Evolutionary conservation across 2,888 invertebrate genomes (phyloP), one percentile per base, ranked within the genome.

Genomic region (Nemotelus pantherinus): DNA sequence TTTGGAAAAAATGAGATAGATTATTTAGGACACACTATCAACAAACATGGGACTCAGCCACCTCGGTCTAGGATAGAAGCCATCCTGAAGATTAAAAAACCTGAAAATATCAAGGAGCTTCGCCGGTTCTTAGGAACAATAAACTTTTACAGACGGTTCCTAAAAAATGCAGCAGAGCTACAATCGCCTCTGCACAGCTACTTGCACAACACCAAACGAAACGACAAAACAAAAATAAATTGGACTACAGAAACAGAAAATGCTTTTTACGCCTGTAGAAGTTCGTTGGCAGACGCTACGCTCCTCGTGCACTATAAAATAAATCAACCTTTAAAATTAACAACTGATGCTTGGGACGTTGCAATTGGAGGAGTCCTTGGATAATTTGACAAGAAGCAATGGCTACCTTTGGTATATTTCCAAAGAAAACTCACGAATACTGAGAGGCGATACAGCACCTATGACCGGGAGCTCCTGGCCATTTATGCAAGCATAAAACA

Each of bases 61-160:
- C 2, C 53, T 5, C 68, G 5, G 6, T 3, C 41, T 2, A 68
- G 39, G 53, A n/a, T 68, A 3, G 10, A 50, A 1, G 47, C 68
- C 25, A 48, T 68, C 3, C 53, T 3, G 3, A 3, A 68, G 2
- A 50, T 2, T 25, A 6, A 2, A 50, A 68, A 68, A n/a, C 72
- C 72, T 9, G 44, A 57, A 2, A 72, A 1, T 2, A 58, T 45
- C n/a, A 2, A 44, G 3, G 45, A 53, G 3, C 7, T 57, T 44
- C 57, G 47, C 3, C 72, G 72, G 10, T 72, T n/a, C 57, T 25
- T 72, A 1, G 72, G 58, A 43, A 72, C 58, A 3, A 2, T 72
- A 0, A 72, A 72, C n/a, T 72, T 72, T 57, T 72, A 72, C 44
- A 7, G 72, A 1, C 41, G 25, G 44, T 72, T 72, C 25, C 2